Percentiles rank a stretch among this genome's conserved stretches.
Evolutionary conservation across 2,797 vertebrate species (phyloP).

Genomic region (Craterocephalus amniculus): DNA sequence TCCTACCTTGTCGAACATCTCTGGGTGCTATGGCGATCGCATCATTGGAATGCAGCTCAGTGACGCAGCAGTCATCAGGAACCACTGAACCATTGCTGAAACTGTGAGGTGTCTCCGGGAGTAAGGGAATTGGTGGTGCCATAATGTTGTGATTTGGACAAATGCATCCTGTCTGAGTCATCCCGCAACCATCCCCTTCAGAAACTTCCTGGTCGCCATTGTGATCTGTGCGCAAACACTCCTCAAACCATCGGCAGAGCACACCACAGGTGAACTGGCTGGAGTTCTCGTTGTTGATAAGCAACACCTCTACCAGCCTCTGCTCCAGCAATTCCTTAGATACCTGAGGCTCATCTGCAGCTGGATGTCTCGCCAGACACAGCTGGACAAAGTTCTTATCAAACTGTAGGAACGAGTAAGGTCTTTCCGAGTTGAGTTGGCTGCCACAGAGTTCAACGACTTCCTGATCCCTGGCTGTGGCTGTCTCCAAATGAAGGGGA

Average conservation of each 20-base stretch:
- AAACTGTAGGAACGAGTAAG: slow-evolving; percentile 93
- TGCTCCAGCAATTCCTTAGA: slow-evolving; percentile 89
- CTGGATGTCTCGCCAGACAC: slow-evolving; percentile 87
- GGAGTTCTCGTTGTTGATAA: slow-evolving; percentile 98
- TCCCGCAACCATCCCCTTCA: slow-evolving; percentile 86
- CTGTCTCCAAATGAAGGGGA: slow-evolving; percentile 76
- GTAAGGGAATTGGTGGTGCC: slow-evolving; percentile 74
- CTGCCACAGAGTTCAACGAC: slow-evolving; percentile 87
- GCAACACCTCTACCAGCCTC: slow-evolving; percentile 92
- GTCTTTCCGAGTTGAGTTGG: slow-evolving; percentile 64
- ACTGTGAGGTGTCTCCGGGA: slow-evolving; percentile 75
- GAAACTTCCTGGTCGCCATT: slow-evolving; percentile 50
- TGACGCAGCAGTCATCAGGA: slow-evolving; percentile 88
- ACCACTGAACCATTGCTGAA: slow-evolving; percentile 82
- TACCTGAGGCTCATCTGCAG: slow-evolving; percentile 81
- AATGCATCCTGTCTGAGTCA: slow-evolving; percentile 93
- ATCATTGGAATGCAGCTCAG: slow-evolving; percentile 90
- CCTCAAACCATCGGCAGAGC: slow-evolving; percentile 96
- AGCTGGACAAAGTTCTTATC: slow-evolving; percentile 98
- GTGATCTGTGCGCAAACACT: slow-evolving; percentile 87
- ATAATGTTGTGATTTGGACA: slow-evolving; percentile 86
- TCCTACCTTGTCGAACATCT: slow-evolving; percentile 92
- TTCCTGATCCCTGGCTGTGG: slow-evolving; percentile 76
- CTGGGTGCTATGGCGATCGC: slow-evolving; percentile 90
- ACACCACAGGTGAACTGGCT: slow-evolving; percentile 97